phyloP scores from a whole-genome alignment of 2,888 invertebrate species.

The Thereva nobilitata region DNA sequence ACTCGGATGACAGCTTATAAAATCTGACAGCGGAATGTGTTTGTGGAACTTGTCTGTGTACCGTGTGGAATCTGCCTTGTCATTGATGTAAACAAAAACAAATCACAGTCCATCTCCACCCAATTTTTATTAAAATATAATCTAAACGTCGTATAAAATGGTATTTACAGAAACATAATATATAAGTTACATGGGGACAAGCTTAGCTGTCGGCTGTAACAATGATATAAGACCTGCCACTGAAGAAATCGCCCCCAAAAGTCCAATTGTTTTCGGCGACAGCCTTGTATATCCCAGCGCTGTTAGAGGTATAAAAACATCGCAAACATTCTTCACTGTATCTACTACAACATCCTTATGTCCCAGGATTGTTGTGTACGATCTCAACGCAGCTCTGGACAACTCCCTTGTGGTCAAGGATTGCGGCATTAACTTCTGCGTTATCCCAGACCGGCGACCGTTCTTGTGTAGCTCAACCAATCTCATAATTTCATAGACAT shows the following conservation, averaged over 20 bases:
- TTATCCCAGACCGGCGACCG: conserved; percentile 50
- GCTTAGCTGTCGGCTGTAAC: conserved; percentile 76
- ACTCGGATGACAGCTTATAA: too few species aligned
- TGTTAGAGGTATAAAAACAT: conserved; percentile 83
- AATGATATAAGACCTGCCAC: conserved; percentile 76
- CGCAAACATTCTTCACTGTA: conserved; percentile 82
- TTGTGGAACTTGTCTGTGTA: background rate
- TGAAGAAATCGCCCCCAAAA: conserved; percentile 81
- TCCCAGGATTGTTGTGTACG: conserved; percentile 48
- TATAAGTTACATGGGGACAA: conserved; percentile 63
- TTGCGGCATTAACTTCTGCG: conserved; percentile 48
- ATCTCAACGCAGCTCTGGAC: conserved; percentile 47
- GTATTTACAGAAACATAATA: background rate
- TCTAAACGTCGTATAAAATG: conserved; percentile 2
- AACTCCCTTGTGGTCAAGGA: conserved; percentile 48
- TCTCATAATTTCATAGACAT: conserved; percentile 79
- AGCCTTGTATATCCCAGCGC: conserved; percentile 77
- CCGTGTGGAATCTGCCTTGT: background rate
- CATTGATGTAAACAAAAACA: background rate
- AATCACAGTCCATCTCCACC: too few species aligned
- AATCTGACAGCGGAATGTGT: background rate
- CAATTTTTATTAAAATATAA: conserved; percentile 3
- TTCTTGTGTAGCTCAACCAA: conserved; percentile 64
- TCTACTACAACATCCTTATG: conserved; percentile 77
- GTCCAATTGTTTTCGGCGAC: conserved; percentile 76